Percentiles rank a stretch among this genome's conserved stretches.
Conservation (phyloP, 2,113 vertebrate genomes). For the Ceyx cyanopectus region DNA sequence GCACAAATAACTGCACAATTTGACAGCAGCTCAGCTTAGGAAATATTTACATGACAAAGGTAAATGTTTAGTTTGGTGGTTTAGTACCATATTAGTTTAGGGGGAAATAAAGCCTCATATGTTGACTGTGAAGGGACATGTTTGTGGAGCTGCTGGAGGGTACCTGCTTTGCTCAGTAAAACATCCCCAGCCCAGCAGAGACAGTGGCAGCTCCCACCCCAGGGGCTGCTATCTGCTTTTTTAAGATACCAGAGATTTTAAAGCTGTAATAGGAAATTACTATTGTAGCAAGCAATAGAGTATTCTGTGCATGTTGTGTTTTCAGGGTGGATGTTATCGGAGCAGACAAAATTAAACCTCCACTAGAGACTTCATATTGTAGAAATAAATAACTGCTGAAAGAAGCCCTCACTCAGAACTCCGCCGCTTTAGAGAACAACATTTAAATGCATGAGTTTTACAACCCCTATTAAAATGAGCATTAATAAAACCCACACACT, state of each 20-base stretch:
- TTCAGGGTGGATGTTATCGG: not conserved
- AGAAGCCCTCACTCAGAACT: not conserved
- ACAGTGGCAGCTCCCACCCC: not conserved
- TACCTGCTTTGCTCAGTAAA: not conserved
- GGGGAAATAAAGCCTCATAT: not conserved
- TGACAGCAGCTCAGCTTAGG: not conserved
- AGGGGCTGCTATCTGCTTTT: not conserved
- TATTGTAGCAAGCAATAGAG: not conserved
- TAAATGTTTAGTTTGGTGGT: conserved; percentile 12
- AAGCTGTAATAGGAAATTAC: not conserved
- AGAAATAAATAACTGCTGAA: not conserved
- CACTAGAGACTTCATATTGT: not conserved
- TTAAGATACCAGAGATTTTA: not conserved
- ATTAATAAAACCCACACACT: not conserved
- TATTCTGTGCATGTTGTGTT: accelerated
- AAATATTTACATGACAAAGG: conserved; percentile 44
- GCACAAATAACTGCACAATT: not conserved
- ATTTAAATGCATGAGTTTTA: conserved; percentile 18
- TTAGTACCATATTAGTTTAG: not conserved
- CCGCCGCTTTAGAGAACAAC: not conserved
- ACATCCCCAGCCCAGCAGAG: not conserved
- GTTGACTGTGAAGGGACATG: not conserved
- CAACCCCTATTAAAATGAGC: not conserved
- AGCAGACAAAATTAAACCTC: not conserved
- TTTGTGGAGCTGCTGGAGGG: not conserved